Base-by-base conservation (phyloP, 2,888 invertebrate genomes). In the Nephrocerus scutellatus region DNA sequence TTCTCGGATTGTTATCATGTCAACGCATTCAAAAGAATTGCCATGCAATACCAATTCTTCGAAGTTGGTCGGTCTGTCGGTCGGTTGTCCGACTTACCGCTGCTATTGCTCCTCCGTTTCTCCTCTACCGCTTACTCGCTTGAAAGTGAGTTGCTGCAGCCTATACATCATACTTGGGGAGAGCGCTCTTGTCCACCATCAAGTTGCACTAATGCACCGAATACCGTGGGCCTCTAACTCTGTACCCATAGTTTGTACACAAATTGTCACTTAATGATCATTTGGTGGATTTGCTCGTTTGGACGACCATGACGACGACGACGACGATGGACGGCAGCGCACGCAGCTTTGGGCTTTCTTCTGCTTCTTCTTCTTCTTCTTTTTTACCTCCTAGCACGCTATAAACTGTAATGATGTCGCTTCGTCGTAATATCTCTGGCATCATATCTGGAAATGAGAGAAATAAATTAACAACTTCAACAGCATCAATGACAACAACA, bases 1-100 rank as follows among this genome's bases (percentile, higher is more conserved):
- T 46, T 46, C 46, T 46, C 46, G 46, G 46, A 46, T 46, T 46
- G 46, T 46, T 46, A 46, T 44, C 46, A 41, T 44, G 46, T 44
- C 46, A 46, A 46, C 46, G 46, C 46, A 46, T 44, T 46, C 38
- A 41, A 43, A 43, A 40, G 43, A 41, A 43, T 38, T 43, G 38
- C 40, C 38, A 40, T 24, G 36, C 32, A 35, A 33, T 14, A 16
- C 8, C 8, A 30, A 28, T 34, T 42, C 21, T 36, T 37, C 24
- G 32, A 20, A 23, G 14, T 22, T 20, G 19, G 14, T 25, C 21
- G 28, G 22, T 26, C 23, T 20, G 23, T 26, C 2, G 18, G 16
- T 9, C 29, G n/a, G 15, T 34, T 15, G 32, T 36, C 9, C 20
- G 30, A n/a, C n/a, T n/a, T n/a, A n/a, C n/a, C n/a, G n/a, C n/a